Conservation (phyloP, 2,888 invertebrate species). For the Harpalus rufipes region DNA sequence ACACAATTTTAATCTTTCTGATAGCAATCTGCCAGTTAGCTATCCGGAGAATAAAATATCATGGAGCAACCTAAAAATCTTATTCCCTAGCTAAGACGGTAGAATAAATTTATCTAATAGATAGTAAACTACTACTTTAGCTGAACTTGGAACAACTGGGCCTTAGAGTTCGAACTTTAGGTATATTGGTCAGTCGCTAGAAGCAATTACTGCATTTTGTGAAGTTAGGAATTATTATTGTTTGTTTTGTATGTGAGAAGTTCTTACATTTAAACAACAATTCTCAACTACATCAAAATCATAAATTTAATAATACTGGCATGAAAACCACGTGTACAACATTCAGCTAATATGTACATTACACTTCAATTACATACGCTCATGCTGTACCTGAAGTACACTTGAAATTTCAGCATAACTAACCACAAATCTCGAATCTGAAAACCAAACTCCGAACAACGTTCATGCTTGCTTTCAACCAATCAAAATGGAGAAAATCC, state of each 20-base stretch:
- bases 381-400: background rate
- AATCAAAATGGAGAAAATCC: background rate
- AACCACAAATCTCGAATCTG: slow-evolving; percentile 4
- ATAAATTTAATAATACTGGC: background rate
- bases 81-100: too few species aligned
- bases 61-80: too few species aligned
- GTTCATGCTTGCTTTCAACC: slow-evolving; percentile 22
- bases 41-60: too few species aligned
- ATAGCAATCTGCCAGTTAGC: too few species aligned
- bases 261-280: background rate
- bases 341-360: background rate
- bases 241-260: background rate
- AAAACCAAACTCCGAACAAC: background rate
- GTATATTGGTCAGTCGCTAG: too few species aligned
- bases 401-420: slow-evolving; percentile 20
- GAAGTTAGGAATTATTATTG: background rate
- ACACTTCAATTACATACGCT: slow-evolving; percentile 7
- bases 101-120: too few species aligned
- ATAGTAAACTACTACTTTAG: too few species aligned
- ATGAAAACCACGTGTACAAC: background rate
- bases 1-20: too few species aligned
- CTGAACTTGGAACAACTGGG: too few species aligned
- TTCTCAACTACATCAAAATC: background rate
- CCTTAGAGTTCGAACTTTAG: too few species aligned
- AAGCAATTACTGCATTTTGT: background rate